phyloP scores from a whole-genome alignment of 2,888 invertebrate species.

The Tanytarsus gracilentus region DNA sequence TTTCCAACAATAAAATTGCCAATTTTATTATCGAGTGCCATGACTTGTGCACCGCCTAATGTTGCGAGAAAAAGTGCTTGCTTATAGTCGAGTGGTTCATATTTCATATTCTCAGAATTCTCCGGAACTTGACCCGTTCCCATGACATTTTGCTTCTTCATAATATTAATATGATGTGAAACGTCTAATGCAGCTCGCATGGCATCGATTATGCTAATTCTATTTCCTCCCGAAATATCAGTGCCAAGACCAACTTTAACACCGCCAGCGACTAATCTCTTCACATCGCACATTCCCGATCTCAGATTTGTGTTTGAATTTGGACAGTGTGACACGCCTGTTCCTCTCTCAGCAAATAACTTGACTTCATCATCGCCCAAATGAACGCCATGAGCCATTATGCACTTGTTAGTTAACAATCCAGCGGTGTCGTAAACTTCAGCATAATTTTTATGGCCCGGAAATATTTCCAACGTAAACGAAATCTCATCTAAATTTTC shows the following conservation, averaged over 20 bases:
- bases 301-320: constrained; percentile 71
- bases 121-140: constrained; percentile 34
- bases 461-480: constrained; percentile 51
- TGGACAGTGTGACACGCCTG: constrained; percentile 77
- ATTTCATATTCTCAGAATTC: constrained; percentile 31
- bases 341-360: constrained; percentile 51
- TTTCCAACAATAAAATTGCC: constrained; percentile 76
- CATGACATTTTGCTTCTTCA: constrained; percentile 41
- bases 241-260: constrained; percentile 78
- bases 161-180: constrained; percentile 57
- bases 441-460: constrained; percentile 54
- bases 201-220: constrained; percentile 63
- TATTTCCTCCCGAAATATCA: constrained; percentile 78
- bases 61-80: constrained; percentile 81
- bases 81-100: constrained; percentile 53
- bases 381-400: constrained; percentile 79
- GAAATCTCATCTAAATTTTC: constrained; percentile 68
- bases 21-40: constrained; percentile 60
- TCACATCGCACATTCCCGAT: constrained; percentile 74
- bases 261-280: constrained; percentile 51
- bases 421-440: constrained; percentile 66
- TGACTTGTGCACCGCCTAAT: constrained; percentile 74
- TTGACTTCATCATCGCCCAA: constrained; percentile 60
- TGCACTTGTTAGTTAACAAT: constrained; percentile 61
- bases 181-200: constrained; percentile 64